A percentile compares a stretch with the other conserved stretches of the same genome.
Conservation (phyloP, 92 coral and sea anemone genomes). For the Montipora capitata region DNA sequence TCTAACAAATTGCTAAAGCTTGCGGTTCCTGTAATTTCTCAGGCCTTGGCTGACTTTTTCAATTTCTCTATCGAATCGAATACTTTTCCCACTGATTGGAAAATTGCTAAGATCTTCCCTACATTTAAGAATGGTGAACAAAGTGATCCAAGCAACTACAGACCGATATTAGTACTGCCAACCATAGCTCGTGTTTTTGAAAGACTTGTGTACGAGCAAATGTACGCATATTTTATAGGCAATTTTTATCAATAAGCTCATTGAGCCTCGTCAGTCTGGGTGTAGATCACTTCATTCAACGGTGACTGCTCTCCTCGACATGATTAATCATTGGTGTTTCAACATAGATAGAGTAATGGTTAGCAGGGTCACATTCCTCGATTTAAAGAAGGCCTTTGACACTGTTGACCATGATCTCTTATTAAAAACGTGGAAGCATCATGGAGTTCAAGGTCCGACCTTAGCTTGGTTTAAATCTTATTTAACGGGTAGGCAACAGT, state of each 20-base stretch:
- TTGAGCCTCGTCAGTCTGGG: slow-evolving; percentile 34
- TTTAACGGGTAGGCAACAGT: too few relatives aligned
- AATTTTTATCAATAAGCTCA: not conserved
- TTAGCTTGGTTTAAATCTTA: too few relatives aligned
- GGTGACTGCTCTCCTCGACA: slow-evolving; percentile 23
- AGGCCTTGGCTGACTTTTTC: too few relatives aligned
- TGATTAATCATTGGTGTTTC: slow-evolving; percentile 22
- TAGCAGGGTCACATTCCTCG: not conserved
- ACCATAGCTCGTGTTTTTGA: not conserved
- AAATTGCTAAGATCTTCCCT: too few relatives aligned
- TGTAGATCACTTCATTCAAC: slow-evolving; percentile 23
- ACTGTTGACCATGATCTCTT: not conserved
- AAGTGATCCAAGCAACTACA: not conserved
- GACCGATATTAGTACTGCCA: not conserved
- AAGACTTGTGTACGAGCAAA: not conserved
- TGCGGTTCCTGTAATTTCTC: too few relatives aligned
- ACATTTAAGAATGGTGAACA: too few relatives aligned
- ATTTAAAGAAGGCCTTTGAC: not conserved
- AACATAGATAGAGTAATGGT: not conserved
- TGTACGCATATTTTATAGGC: not conserved
- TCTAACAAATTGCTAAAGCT: too few relatives aligned
- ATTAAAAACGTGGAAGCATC: not conserved
- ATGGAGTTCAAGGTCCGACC: not conserved
- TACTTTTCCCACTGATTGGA: too few relatives aligned
- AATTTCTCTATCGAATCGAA: too few relatives aligned